Evolutionary conservation across 2,888 invertebrate species (phyloP).

Genomic region (Anodontia alba): DNA sequence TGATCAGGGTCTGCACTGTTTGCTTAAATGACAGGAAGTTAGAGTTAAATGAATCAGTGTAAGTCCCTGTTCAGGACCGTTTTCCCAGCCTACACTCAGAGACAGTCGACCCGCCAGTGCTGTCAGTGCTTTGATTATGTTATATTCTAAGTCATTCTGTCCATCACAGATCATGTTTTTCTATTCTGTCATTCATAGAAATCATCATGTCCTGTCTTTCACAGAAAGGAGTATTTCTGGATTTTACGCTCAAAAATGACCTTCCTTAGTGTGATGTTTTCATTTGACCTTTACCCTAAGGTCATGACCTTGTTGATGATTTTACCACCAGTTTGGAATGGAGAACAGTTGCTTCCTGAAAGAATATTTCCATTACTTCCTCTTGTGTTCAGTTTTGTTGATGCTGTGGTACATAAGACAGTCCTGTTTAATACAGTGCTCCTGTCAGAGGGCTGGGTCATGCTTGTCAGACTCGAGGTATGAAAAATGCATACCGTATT

Average conservation of each 20-base stretch:
- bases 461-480: conserved; percentile 29
- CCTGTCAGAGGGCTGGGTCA: conserved; percentile 24
- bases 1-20: too few species aligned
- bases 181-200: too few species aligned
- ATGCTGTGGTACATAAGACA: conserved; percentile 24
- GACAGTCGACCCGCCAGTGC: too few species aligned
- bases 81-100: too few species aligned
- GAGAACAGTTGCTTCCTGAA: conserved; percentile 41
- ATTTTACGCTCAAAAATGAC: conserved; percentile 25
- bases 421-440: conserved; percentile 27
- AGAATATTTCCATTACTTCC: conserved; percentile 51
- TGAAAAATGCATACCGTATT: too few species aligned
- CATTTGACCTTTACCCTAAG: conserved; percentile 52
- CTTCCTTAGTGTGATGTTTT: conserved; percentile 19
- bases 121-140: too few species aligned
- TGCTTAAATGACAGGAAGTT: too few species aligned
- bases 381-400: conserved; percentile 45
- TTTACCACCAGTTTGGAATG: conserved; percentile 43
- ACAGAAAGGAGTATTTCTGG: conserved; percentile 36
- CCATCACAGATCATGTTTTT: too few species aligned
- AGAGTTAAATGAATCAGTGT: too few species aligned
- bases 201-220: not conserved
- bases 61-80: too few species aligned
- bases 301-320: conserved; percentile 51
- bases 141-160: too few species aligned